Conservation (phyloP, 2,888 invertebrate species). For the Hypolimnas misippus region DNA sequence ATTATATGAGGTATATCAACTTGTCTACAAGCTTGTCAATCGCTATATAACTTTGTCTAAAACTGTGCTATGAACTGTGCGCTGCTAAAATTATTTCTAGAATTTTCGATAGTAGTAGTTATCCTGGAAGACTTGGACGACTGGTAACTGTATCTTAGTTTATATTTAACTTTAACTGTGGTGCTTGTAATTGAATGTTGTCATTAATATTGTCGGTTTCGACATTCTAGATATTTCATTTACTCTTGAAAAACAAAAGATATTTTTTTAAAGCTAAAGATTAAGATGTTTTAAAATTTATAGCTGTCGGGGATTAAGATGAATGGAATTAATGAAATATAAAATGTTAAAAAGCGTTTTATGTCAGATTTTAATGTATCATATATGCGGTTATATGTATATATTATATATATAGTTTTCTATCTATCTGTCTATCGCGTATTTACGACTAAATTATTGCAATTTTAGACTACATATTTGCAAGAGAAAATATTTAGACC, state of each 20-base stretch:
- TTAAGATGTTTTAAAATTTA: background rate
- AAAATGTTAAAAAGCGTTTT: background rate
- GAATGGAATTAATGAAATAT: background rate
- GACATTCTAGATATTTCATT: background rate
- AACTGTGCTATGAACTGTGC: no score
- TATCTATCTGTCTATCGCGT: no score
- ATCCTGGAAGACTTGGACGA: background rate
- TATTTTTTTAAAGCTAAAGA: background rate
- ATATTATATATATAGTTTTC: no score
- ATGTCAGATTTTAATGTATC: no score
- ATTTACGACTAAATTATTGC: no score
- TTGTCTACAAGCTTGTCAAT: no score
- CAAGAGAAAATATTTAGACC: no score
- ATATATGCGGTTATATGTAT: no score
- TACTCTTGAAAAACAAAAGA: conserved; percentile 2
- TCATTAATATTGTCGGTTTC: conserved; percentile 10
- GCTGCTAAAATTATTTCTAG: no score
- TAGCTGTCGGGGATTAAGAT: background rate
- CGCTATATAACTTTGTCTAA: no score
- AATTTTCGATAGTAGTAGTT: background rate
- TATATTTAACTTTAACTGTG: background rate
- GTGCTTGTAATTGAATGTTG: conserved; percentile 6
- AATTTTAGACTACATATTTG: no score
- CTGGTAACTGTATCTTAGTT: background rate
- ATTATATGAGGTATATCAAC: no score